Evolutionary conservation across 2,888 invertebrate species (phyloP).

Genomic region (Drosophila suboccidentalis): DNA sequence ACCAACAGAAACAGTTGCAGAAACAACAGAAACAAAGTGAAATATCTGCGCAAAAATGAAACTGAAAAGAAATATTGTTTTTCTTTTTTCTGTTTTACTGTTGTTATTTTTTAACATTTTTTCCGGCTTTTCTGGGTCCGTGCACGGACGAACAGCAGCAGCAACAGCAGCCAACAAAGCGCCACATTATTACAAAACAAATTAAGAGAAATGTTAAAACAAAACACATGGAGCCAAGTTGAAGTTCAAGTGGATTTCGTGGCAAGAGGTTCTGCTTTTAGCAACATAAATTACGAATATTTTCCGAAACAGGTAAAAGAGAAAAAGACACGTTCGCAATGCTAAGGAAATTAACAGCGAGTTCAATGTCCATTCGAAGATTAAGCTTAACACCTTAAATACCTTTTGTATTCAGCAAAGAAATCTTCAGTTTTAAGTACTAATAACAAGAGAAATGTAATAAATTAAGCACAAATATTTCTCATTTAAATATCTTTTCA

Average conservation of each 20-base stretch:
- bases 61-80: slow-evolving; percentile 75
- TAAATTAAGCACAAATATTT: slow-evolving; percentile 62
- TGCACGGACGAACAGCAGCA: slow-evolving; percentile 9
- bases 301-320: slow-evolving; percentile 42
- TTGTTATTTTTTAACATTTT: slow-evolving; percentile 13
- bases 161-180: slow-evolving; percentile 39
- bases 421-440: slow-evolving; percentile 9
- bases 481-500: slow-evolving; percentile 68
- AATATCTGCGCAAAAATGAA: slow-evolving; percentile 71
- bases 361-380: slow-evolving; percentile 32
- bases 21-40: slow-evolving; percentile 47
- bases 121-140: slow-evolving; percentile 17
- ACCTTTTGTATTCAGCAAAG: neutral
- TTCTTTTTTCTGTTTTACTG: slow-evolving; percentile 47
- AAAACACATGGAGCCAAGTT: slow-evolving; percentile 59
- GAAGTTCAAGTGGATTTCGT: slow-evolving; percentile 52
- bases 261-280: slow-evolving; percentile 29
- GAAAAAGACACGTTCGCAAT: neutral
- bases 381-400: neutral
- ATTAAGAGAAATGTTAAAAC: slow-evolving; percentile 76
- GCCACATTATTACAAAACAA: slow-evolving; percentile 73
- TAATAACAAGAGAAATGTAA: slow-evolving; percentile 29
- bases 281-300: slow-evolving; percentile 56
- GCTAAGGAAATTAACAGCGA: slow-evolving; percentile 18
- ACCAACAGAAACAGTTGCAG: slow-evolving; percentile 37